Conservation (phyloP, 2,797 vertebrate species). For the Sciaenops ocellatus region DNA sequence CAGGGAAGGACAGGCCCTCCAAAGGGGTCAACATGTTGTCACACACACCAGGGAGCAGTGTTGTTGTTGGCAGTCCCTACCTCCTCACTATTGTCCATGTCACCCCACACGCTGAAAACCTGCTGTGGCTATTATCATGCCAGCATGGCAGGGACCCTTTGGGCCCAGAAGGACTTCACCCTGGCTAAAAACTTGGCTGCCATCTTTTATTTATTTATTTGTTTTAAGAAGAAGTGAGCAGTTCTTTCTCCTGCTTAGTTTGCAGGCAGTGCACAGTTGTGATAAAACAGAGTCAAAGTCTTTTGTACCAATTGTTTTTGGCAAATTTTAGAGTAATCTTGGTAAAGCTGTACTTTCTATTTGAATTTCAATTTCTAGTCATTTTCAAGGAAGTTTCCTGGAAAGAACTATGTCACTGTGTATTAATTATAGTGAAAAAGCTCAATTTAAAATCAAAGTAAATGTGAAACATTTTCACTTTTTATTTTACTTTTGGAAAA, state of each 20-base stretch:
- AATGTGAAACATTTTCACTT: not conserved
- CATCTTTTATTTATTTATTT: conserved; percentile 31
- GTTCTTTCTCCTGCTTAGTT: conserved; percentile 9
- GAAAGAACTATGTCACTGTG: not conserved
- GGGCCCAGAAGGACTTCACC: conserved; percentile 22
- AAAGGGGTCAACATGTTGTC: conserved; percentile 67
- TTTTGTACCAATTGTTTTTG: not conserved
- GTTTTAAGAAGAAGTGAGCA: not conserved
- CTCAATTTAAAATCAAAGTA: not conserved
- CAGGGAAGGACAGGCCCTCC: conserved; percentile 51
- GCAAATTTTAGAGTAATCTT: not conserved
- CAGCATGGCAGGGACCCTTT: conserved; percentile 34
- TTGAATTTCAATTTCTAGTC: not conserved
- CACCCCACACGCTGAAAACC: conserved; percentile 49
- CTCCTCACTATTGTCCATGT: conserved; percentile 60
- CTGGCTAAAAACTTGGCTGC: conserved; percentile 9
- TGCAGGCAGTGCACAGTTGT: not conserved
- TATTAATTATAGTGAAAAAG: not conserved
- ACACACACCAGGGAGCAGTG: conserved; percentile 60
- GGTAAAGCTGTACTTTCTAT: not conserved
- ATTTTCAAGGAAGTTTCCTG: not conserved
- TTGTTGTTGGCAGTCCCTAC: conserved; percentile 57
- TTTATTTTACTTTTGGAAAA: not conserved
- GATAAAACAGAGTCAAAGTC: not conserved
- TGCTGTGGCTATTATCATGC: conserved; percentile 59